A percentile compares a stretch with the other conserved stretches of the same genome.
phyloP scores from a whole-genome alignment of 1,140 invertebrate genomes.

The Lepidurus couesii region DNA sequence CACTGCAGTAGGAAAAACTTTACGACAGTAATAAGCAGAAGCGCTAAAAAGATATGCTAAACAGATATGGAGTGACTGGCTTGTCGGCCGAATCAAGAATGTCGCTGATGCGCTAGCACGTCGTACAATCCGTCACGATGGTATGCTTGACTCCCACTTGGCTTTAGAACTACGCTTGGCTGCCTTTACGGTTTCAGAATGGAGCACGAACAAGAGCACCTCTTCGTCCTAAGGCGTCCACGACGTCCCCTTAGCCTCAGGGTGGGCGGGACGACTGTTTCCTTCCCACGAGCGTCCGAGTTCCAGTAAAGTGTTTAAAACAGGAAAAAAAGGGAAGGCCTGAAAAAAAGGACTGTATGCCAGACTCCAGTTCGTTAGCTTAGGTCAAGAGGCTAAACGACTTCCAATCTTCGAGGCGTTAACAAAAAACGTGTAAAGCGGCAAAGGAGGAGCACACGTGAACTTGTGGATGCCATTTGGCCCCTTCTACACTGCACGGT shows the following conservation, averaged over 20 bases:
- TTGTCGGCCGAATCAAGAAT: neutral
- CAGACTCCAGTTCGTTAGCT: neutral
- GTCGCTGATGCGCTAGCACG: neutral
- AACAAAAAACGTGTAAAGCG: neutral
- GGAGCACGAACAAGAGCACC: slow-evolving; percentile 6
- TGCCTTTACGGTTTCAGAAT: slow-evolving; percentile 7
- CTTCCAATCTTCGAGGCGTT: neutral
- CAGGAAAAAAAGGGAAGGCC: neutral
- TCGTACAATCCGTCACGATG: slow-evolving; percentile 14
- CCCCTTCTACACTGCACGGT: neutral
- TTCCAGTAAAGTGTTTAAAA: neutral
- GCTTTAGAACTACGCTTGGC: neutral
- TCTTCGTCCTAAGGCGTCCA: slow-evolving; percentile 20
- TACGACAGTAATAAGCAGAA: neutral
- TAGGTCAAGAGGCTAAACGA: slow-evolving; percentile 5
- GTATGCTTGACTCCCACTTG: neutral
- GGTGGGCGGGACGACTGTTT: neutral
- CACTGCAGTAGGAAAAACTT: neutral
- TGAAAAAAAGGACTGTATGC: neutral
- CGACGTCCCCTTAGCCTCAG: neutral
- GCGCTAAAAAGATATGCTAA: neutral
- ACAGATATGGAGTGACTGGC: neutral
- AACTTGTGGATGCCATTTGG: neutral
- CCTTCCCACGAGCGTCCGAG: slow-evolving; percentile 20
- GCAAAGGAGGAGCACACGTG: neutral